phyloP scores from a whole-genome alignment of 1,140 invertebrate genomes.

The Tetragnatha versicolor region DNA sequence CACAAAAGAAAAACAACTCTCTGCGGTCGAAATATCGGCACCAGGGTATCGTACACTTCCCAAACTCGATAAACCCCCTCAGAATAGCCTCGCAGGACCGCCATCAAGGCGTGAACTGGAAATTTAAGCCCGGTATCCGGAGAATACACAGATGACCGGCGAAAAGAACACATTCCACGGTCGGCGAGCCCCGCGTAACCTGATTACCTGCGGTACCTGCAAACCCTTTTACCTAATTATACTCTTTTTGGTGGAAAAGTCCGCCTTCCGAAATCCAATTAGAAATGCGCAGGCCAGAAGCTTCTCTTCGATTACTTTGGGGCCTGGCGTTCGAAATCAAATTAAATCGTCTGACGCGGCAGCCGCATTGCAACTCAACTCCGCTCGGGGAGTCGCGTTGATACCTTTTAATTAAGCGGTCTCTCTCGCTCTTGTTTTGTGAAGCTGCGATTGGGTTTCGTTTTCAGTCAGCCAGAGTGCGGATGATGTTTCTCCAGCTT shows the following conservation, averaged over 20 bases:
- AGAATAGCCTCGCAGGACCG: too few species aligned
- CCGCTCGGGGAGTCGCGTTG: background rate
- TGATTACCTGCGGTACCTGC: conserved; percentile 23
- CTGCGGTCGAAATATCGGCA: too few species aligned
- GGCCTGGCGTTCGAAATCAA: background rate
- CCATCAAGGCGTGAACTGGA: too few species aligned
- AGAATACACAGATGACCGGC: conserved; percentile 21
- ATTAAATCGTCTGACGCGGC: conserved; percentile 3
- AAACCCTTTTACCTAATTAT: conserved; percentile 37
- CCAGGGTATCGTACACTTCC: too few species aligned
- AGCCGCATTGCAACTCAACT: background rate
- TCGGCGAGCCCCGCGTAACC: background rate
- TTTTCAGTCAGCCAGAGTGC: too few species aligned
- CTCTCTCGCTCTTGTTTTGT: too few species aligned
- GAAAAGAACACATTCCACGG: background rate
- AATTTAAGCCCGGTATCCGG: background rate
- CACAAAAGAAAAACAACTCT: too few species aligned
- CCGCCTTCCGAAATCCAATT: conserved; percentile 15
- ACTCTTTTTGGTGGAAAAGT: conserved; percentile 9
- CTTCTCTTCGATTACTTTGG: conserved; percentile 1
- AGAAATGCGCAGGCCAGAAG: conserved; percentile 10
- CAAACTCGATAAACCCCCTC: too few species aligned
- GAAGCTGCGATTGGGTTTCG: too few species aligned
- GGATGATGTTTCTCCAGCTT: too few species aligned
- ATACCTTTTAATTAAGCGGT: background rate